phyloP scores from a whole-genome alignment of 2,888 invertebrate species.

The Lasioglossum morio region DNA sequence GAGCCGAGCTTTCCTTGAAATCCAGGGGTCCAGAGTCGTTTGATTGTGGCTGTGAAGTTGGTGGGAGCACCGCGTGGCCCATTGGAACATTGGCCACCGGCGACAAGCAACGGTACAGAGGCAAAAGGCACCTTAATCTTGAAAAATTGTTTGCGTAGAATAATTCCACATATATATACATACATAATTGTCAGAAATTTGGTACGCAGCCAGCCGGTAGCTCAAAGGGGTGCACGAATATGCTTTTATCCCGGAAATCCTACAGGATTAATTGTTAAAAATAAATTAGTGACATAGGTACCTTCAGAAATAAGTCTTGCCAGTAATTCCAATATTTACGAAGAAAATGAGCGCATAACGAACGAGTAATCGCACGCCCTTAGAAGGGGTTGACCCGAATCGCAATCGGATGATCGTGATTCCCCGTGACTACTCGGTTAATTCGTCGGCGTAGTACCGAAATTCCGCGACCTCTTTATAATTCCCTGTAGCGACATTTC shows the following conservation, averaged over 20 bases:
- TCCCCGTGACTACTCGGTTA: not conserved
- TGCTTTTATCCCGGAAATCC: too few relatives aligned
- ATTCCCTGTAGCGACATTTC: slow-evolving; percentile 58
- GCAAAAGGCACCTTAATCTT: not conserved
- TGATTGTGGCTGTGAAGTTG: not conserved
- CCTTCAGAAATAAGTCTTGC: too few relatives aligned
- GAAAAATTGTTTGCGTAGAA: not conserved
- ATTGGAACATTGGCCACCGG: rapidly evolving
- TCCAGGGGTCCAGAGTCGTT: not conserved
- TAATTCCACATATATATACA: too few relatives aligned
- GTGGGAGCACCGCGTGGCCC: not conserved
- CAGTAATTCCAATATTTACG: not conserved
- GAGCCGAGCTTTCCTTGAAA: slow-evolving; percentile 15
- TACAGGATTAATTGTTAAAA: too few relatives aligned
- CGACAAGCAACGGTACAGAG: not conserved
- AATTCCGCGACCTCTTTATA: slow-evolving; percentile 67
- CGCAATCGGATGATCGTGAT: not conserved
- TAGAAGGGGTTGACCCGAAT: not conserved
- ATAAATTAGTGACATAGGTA: too few relatives aligned
- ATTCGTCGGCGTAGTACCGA: slow-evolving; percentile 40
- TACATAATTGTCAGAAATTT: too few relatives aligned
- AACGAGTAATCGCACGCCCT: not conserved
- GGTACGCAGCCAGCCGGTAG: too few relatives aligned
- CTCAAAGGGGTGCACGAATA: too few relatives aligned
- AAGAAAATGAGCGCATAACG: not conserved